Conservation (phyloP, 2,888 invertebrate species). For the Tenthredo notha region DNA sequence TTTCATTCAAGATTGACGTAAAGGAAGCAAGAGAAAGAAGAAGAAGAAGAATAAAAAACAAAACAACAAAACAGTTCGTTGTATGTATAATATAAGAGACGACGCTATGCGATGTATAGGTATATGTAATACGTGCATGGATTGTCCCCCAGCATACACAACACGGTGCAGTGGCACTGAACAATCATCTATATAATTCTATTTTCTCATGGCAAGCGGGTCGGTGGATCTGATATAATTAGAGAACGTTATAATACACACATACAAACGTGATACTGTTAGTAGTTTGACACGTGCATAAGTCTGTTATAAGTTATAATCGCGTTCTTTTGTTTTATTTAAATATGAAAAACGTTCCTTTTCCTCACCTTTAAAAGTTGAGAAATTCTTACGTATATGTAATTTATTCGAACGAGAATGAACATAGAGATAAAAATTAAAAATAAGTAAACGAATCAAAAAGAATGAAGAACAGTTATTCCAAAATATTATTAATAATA, state of each 20-base stretch:
- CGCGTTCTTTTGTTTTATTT: not conserved
- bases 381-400: not conserved
- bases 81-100: slow-evolving; percentile 60
- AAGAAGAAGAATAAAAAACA: too few relatives aligned
- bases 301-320: not conserved
- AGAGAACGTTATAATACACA: not conserved
- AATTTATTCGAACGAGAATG: too few relatives aligned
- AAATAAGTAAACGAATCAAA: not conserved
- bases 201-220: slow-evolving; percentile 35
- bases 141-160: not conserved
- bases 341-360: not conserved
- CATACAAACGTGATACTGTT: not conserved
- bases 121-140: not conserved
- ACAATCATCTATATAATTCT: slow-evolving; percentile 13
- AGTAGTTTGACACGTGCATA: not conserved
- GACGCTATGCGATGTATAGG: slow-evolving; percentile 55
- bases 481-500: not conserved
- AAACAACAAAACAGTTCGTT: slow-evolving; percentile 14
- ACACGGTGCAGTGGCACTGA: slow-evolving; percentile 1
- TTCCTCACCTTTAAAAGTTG: not conserved
- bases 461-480: not conserved
- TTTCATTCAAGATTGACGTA: not conserved
- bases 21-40: too few relatives aligned
- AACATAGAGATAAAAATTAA: not conserved
- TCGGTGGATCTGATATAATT: slow-evolving; percentile 30